Percentiles rank a stretch among this genome's conserved stretches.
Evolutionary conservation across 2,888 invertebrate genomes (phyloP).

Genomic region (Cryptocephalus primarius): DNA sequence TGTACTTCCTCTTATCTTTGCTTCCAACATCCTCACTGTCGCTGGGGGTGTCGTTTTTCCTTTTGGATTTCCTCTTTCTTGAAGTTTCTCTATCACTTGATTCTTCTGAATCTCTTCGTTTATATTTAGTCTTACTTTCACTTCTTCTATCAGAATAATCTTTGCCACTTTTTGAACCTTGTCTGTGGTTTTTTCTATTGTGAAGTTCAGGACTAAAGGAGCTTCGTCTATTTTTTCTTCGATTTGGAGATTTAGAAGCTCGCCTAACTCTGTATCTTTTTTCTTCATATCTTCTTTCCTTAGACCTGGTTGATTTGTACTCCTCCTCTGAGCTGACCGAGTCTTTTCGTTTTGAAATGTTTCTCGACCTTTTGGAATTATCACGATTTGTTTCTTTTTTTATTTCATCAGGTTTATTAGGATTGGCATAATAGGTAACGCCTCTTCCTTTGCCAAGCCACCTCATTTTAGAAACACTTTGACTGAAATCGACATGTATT

Average conservation of each 20-base stretch:
- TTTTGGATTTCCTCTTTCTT: constrained; percentile 5
- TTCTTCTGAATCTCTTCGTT: too few relatives aligned
- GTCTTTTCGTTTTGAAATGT: too few relatives aligned
- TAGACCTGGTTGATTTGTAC: constrained; percentile 15
- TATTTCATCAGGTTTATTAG: constrained; percentile 20
- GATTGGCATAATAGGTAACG: constrained; percentile 44
- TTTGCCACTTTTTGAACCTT: neutral
- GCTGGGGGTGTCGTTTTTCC: constrained; percentile 8
- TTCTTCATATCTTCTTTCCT: too few relatives aligned
- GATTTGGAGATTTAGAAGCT: neutral
- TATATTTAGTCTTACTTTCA: constrained; percentile 2
- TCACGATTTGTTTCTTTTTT: constrained; percentile 19
- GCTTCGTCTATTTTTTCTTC: neutral
- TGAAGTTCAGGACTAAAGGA: constrained; percentile 2
- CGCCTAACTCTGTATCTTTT: too few relatives aligned
- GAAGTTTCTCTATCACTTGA: neutral
- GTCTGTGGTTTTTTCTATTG: neutral
- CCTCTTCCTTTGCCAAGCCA: constrained; percentile 85
- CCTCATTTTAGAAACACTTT: constrained; percentile 90
- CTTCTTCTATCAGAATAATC: neutral
- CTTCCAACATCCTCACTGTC: constrained; percentile 19
- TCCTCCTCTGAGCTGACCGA: constrained; percentile 25
- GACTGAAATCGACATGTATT: constrained; percentile 99
- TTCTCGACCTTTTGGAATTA: constrained; percentile 6
- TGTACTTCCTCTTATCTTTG: constrained; percentile 6